Conservation (phyloP, 1,140 invertebrate genomes). For the Ctenoplectra terminalis region DNA sequence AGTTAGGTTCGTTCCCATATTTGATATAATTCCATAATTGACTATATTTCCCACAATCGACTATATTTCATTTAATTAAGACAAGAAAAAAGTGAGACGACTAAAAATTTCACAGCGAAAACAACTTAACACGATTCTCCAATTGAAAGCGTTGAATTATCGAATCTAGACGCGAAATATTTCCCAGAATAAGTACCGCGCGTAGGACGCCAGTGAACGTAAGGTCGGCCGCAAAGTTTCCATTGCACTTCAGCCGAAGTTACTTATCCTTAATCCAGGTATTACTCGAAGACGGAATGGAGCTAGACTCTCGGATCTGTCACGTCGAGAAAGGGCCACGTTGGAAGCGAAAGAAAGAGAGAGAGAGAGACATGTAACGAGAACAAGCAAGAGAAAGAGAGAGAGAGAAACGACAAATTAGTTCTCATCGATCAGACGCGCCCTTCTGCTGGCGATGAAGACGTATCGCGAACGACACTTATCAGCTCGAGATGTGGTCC, state of each 20-base stretch:
- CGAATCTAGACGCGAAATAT: too few species aligned
- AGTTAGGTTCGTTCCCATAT: too few species aligned
- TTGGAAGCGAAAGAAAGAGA: not conserved
- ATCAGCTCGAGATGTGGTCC: constrained; percentile 44
- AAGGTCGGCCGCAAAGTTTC: constrained; percentile 47
- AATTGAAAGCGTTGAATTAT: too few species aligned
- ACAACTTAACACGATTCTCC: too few species aligned
- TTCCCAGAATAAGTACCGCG: not conserved
- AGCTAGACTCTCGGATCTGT: constrained; percentile 61
- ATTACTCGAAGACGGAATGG: constrained; percentile 67
- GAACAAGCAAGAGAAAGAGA: not conserved
- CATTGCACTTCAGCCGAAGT: constrained; percentile 46
- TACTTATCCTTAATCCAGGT: constrained; percentile 67
- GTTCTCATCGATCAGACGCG: constrained; percentile 63
- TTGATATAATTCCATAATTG: too few species aligned
- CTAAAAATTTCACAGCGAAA: too few species aligned
- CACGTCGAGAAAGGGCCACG: constrained; percentile 33
- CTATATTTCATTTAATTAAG: too few species aligned
- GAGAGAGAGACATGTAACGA: not conserved
- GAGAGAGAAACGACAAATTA: constrained; percentile 64
- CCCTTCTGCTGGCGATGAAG: constrained; percentile 47
- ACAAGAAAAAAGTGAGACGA: too few species aligned
- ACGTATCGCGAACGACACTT: constrained; percentile 60
- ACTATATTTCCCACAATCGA: too few species aligned
- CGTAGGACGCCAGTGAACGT: constrained; percentile 35